Evolutionary conservation across 2,797 vertebrate genomes (phyloP).

Genomic region (Anisognathus igniventris): DNA sequence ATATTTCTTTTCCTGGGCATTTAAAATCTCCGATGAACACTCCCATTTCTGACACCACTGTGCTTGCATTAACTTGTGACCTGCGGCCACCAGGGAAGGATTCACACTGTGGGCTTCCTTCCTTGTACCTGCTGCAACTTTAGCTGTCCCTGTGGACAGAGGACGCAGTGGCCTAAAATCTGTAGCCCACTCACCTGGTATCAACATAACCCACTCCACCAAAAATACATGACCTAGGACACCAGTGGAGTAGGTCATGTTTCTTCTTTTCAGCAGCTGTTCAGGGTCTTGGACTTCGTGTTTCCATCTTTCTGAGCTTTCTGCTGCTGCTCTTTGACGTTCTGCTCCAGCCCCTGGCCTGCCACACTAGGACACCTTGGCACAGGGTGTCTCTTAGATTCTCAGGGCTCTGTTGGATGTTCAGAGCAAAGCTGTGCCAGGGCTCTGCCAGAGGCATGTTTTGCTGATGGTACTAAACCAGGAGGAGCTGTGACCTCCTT

Average conservation of each 20-base stretch:
- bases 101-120: background rate
- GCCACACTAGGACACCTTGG: background rate
- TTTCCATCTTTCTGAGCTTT: background rate
- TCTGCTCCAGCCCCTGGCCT: background rate
- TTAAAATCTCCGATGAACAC: background rate
- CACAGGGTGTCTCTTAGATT: background rate
- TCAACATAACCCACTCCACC: background rate
- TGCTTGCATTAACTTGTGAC: background rate
- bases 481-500: background rate
- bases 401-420: fast-evolving
- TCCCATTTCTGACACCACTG: background rate
- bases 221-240: background rate
- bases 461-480: background rate
- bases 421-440: background rate
- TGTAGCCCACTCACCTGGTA: background rate
- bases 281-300: background rate
- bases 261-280: background rate
- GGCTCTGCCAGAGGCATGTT: background rate
- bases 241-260: background rate
- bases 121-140: background rate
- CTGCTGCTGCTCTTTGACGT: background rate
- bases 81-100: background rate
- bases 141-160: background rate
- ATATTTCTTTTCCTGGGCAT: background rate
- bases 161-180: background rate